Base-by-base conservation (phyloP, 2,113 vertebrate species). In the Chinchilla lanigera region DNA sequence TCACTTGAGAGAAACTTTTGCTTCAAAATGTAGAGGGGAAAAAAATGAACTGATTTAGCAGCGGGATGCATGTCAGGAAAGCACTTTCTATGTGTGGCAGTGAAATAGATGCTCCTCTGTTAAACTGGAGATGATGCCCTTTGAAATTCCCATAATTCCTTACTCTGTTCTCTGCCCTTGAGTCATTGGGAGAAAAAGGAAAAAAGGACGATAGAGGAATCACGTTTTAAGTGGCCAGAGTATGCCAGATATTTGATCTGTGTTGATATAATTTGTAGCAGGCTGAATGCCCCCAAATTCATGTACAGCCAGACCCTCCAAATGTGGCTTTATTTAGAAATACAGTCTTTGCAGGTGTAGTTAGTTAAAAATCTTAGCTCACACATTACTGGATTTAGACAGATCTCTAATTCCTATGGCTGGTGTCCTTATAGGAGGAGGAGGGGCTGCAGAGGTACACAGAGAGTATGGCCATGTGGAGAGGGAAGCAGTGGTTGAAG, bases 1-100 rank as follows among this genome's bases (percentile, higher is more conserved):
- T 89, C 7, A 22, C 63, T 81, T 85, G 58, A 87, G 88, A 93
- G 24, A 81, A 41, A 94, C 7, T 91, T 90, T 19, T 75, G 22
- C 96, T 93, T 84, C 35, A 89, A 95, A 95, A 92, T 61, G 24
- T 22, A 95, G 65, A 88, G 71, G 65, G 65, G 86, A 78, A 61
- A 77, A 93, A 73, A 86, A 89, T 85, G 75, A 47, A 56, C 54
- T 90, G 2, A 30, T 95, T 93, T 86, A 96, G 61, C 41, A 30
- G 0, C n/a, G 41, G 12, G 60, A 38, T 26, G 26, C 47, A 93
- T 93, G 24, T 75, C 60, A 80, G 61, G 47, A 78, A 84, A 38
- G 28, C 71, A 63, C 38, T 33, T 61, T 90, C 38, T 47, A 12
- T 67, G 13, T 69, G 26, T 73, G n/a, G 47, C 84, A 47, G 30